These are phyloP conservation scores for Nasonia longicornis DNA, from an alignment of 1,140 invertebrate species.

Conservation along the genomic window DNA sequence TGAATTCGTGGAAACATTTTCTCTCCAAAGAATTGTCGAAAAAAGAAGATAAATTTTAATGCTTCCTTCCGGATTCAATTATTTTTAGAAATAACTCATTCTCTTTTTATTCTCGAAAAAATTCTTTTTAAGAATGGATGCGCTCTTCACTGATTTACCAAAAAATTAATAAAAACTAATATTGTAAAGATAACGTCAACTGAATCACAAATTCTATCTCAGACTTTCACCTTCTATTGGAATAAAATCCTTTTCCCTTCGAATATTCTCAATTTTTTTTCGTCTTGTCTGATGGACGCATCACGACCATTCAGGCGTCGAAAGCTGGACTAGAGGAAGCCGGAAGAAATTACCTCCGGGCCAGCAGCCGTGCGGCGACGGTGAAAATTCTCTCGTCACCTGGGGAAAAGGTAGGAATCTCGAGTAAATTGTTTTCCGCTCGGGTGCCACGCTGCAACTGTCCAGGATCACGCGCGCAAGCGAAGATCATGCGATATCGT, in stretches of 20 bases:
- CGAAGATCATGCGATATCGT: neutral
- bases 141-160: too few relatives aligned
- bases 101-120: neutral
- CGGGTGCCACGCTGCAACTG: neutral
- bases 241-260: slow-evolving; percentile 9
- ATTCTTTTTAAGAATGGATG: too few relatives aligned
- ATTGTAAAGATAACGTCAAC: neutral
- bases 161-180: neutral
- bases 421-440: slow-evolving; percentile 48
- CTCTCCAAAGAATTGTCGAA: neutral
- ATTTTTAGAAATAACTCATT: neutral
- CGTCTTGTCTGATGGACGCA: neutral
- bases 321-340: neutral
- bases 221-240: neutral
- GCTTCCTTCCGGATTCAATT: neutral
- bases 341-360: slow-evolving; percentile 35
- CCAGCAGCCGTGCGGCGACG: neutral
- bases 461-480: neutral
- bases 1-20: neutral
- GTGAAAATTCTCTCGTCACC: slow-evolving; percentile 24
- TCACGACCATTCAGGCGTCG: slow-evolving; percentile 2
- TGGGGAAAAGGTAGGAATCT: slow-evolving; percentile 20
- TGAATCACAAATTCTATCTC: neutral
- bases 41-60: neutral
- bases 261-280: neutral